phyloP scores from a whole-genome alignment of 2,797 vertebrate genomes.

The Anguilla obscura region DNA sequence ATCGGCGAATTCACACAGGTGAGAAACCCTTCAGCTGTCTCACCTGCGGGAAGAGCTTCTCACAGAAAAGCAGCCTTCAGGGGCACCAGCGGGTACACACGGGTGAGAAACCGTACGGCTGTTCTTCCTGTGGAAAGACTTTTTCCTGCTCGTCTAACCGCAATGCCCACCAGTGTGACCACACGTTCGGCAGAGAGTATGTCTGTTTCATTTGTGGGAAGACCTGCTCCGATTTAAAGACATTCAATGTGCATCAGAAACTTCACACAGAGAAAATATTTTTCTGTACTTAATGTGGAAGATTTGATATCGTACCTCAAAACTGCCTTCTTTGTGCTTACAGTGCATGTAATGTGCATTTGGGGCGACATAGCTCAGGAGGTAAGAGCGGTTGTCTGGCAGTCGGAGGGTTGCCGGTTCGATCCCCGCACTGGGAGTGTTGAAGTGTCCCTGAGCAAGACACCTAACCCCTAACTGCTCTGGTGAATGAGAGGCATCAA shows the following conservation, averaged over 20 bases:
- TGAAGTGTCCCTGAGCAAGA: no score
- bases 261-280: slow-evolving; percentile 33
- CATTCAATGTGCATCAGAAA: slow-evolving; percentile 39
- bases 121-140: slow-evolving; percentile 35
- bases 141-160: slow-evolving; percentile 38
- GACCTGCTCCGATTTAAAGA: slow-evolving; percentile 34
- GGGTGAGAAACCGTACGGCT: slow-evolving; percentile 43
- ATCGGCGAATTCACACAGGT: slow-evolving; percentile 76
- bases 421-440: no score
- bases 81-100: slow-evolving; percentile 76
- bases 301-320: slow-evolving; percentile 13
- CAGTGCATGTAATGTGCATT: neutral
- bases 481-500: no score
- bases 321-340: slow-evolving; percentile 14
- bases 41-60: slow-evolving; percentile 70
- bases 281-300: neutral
- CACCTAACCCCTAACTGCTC: no score
- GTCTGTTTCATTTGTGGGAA: slow-evolving; percentile 41
- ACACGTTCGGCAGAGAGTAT: slow-evolving; percentile 34
- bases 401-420: no score
- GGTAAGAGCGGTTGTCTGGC: no score
- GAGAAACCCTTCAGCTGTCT: slow-evolving; percentile 74
- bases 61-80: slow-evolving; percentile 78
- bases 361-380: neutral
- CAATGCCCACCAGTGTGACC: slow-evolving; percentile 37